Evolutionary conservation across 2,888 invertebrate genomes (phyloP).

Genomic region (Leistus spinibarbis): DNA sequence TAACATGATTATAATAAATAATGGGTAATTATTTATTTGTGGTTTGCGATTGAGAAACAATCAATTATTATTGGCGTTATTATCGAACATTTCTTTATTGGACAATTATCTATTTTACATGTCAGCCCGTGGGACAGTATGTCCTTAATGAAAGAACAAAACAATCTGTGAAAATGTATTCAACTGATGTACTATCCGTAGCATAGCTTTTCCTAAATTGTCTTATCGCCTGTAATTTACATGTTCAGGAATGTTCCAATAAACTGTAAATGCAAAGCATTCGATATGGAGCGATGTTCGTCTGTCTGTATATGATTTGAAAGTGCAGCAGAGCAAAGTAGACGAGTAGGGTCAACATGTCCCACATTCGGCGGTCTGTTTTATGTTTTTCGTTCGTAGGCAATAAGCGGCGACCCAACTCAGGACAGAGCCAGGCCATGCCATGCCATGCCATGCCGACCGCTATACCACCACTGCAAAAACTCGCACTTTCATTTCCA

Average conservation of each 20-base stretch:
- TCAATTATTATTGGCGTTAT: too few relatives aligned
- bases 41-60: not conserved
- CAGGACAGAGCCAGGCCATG: not conserved
- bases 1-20: not conserved
- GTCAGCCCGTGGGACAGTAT: too few relatives aligned
- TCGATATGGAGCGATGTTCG: not conserved
- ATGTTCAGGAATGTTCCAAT: too few relatives aligned
- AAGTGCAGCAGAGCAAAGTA: not conserved
- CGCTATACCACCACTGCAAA: not conserved
- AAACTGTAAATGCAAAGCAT: too few relatives aligned
- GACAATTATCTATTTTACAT: too few relatives aligned
- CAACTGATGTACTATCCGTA: too few relatives aligned
- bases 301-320: not conserved
- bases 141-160: too few relatives aligned
- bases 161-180: too few relatives aligned
- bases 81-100: not conserved
- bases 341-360: not conserved
- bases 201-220: too few relatives aligned
- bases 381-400: not conserved
- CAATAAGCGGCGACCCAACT: not conserved
- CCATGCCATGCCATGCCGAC: too few relatives aligned
- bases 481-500: conserved; percentile 10
- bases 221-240: too few relatives aligned
- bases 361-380: not conserved
- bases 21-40: not conserved